A percentile compares a stretch with the other conserved stretches of the same genome.
phyloP scores from a whole-genome alignment of 2,888 invertebrate species.

The Dascillus cervinus region DNA sequence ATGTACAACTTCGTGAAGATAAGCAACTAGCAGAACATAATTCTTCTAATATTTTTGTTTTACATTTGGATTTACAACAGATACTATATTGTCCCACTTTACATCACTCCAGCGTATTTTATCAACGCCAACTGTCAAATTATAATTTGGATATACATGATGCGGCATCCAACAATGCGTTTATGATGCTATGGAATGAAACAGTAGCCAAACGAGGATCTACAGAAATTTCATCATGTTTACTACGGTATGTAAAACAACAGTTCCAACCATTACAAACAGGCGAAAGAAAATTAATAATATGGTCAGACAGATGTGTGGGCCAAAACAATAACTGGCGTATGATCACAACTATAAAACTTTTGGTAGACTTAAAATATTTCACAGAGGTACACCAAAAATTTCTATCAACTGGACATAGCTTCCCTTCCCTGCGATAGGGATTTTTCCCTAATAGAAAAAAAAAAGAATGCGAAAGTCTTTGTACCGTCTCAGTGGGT shows the following conservation, averaged over 20 bases:
- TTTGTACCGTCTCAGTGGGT: too few species aligned
- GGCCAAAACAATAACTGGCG: conserved; percentile 22
- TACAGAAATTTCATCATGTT: conserved; percentile 13
- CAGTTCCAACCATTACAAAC: conserved; percentile 4
- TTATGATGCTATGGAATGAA: conserved; percentile 16
- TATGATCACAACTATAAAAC: conserved; percentile 11
- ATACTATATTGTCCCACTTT: too few species aligned
- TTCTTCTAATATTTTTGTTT: too few species aligned
- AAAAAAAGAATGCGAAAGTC: too few species aligned
- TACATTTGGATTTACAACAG: too few species aligned
- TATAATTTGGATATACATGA: conserved; percentile 12
- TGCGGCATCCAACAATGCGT: conserved; percentile 6
- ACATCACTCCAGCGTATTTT: conserved; percentile 1
- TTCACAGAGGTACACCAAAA: conserved; percentile 20
- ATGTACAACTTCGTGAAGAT: too few species aligned
- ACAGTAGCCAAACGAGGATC: conserved; percentile 13
- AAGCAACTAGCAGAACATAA: too few species aligned
- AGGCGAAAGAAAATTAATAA: conserved; percentile 14
- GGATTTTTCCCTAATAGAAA: conserved; percentile 17
- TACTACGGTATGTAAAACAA: conserved; percentile 10
- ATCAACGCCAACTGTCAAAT: conserved; percentile 9
- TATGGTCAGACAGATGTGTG: conserved; percentile 22
- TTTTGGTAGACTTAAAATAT: conserved; percentile 10
- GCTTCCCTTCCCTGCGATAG: conserved; percentile 20
- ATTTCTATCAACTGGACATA: conserved; percentile 19